A percentile compares a stretch with the other conserved stretches of the same genome.
phyloP scores from a whole-genome alignment of 1,140 invertebrate genomes.

The Zaprionus vittiger region DNA sequence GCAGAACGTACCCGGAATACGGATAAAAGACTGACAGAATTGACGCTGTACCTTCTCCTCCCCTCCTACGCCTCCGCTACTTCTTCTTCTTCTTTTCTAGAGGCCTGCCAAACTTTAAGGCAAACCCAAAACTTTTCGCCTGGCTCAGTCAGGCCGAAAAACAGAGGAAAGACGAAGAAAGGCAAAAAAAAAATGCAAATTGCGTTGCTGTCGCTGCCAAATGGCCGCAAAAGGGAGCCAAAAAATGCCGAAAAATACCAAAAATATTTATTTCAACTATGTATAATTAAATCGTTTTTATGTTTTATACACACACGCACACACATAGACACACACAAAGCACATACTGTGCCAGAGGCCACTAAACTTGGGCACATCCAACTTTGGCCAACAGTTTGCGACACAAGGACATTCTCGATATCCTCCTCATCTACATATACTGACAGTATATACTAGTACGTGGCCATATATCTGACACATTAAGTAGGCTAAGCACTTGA shows the following conservation, averaged over 20 bases:
- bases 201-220: slow-evolving; percentile 69
- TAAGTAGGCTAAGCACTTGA: slow-evolving; percentile 10
- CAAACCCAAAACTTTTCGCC: slow-evolving; percentile 64
- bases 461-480: not conserved
- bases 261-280: slow-evolving; percentile 55
- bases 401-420: slow-evolving; percentile 34
- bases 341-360: slow-evolving; percentile 20
- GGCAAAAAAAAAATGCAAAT: slow-evolving; percentile 50
- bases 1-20: slow-evolving; percentile 51
- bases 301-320: slow-evolving; percentile 18
- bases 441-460: not conserved
- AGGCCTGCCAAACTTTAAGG: slow-evolving; percentile 47
- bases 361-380: slow-evolving; percentile 31
- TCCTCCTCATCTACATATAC: not conserved
- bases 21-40: slow-evolving; percentile 21
- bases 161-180: slow-evolving; percentile 26
- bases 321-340: slow-evolving; percentile 1
- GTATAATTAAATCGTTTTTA: slow-evolving; percentile 54
- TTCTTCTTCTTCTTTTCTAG: slow-evolving; percentile 11
- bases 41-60: not conserved
- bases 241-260: slow-evolving; percentile 48
- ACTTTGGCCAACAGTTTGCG: slow-evolving; percentile 26
- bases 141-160: slow-evolving; percentile 25
- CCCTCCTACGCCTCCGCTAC: not conserved
- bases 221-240: slow-evolving; percentile 66